A percentile compares a stretch with the other conserved stretches of the same genome.
These are phyloP conservation scores for Hippopotamyrus pictus DNA, from an alignment of 2,797 vertebrate genomes.

Conservation along the genomic window DNA sequence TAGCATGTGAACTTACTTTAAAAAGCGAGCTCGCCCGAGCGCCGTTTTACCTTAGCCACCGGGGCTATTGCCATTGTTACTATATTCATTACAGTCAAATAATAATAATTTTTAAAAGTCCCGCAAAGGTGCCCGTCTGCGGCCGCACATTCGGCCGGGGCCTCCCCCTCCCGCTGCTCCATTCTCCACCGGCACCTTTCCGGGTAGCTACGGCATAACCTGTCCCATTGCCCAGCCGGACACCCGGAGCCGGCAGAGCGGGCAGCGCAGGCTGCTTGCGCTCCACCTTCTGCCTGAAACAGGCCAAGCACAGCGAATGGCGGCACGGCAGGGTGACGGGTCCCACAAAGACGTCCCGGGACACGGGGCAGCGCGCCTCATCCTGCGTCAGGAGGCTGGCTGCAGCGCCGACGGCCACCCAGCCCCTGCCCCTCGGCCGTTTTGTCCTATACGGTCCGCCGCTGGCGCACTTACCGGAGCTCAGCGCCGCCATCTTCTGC, in stretches of 20 bases:
- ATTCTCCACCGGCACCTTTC: conserved; percentile 55
- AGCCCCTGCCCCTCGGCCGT: conserved; percentile 25
- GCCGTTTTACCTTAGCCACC: not conserved
- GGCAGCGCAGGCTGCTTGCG: conserved; percentile 42
- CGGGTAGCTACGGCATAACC: conserved; percentile 49
- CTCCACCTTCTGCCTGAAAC: conserved; percentile 52
- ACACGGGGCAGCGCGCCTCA: conserved; percentile 53
- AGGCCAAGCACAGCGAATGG: conserved; percentile 53
- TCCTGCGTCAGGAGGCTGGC: conserved; percentile 33
- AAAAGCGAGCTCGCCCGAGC: not conserved
- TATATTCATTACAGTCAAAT: not conserved
- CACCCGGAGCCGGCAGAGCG: conserved; percentile 51
- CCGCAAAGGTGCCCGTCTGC: not conserved
- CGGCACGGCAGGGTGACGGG: conserved; percentile 47
- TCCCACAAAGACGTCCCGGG: conserved; percentile 51
- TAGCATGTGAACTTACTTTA: not conserved
- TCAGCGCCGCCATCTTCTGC: conserved; percentile 63
- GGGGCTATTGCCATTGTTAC: not conserved
- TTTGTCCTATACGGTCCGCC: conserved; percentile 29
- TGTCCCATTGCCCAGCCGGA: conserved; percentile 49
- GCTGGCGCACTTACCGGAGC: conserved; percentile 43
- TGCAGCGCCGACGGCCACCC: conserved; percentile 6
- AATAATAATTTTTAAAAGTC: not conserved
- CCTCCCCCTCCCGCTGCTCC: conserved; percentile 48
- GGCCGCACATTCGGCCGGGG: conserved; percentile 43